These are phyloP conservation scores for Plusia festucae DNA, from an alignment of 2,888 invertebrate species.

Conservation along the genomic window DNA sequence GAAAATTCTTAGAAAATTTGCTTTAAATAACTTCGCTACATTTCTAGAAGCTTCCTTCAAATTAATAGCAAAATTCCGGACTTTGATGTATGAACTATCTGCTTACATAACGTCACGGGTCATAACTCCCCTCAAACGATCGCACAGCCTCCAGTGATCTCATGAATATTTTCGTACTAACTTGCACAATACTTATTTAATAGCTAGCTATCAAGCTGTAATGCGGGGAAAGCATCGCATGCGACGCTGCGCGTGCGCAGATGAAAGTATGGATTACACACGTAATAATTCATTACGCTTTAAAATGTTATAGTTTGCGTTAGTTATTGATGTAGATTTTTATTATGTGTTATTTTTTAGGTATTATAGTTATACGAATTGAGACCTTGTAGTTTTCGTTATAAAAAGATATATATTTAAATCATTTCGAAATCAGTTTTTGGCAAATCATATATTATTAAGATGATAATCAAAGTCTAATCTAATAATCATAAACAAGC, in stretches of 20 bases:
- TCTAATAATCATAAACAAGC: too few relatives aligned
- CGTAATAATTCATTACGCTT: constrained; percentile 51
- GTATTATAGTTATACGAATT: background rate
- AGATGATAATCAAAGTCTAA: too few relatives aligned
- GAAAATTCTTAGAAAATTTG: too few relatives aligned
- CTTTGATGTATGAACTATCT: background rate
- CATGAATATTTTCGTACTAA: constrained; percentile 51
- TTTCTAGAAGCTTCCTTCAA: background rate
- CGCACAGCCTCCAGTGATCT: constrained; percentile 34
- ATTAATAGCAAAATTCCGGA: background rate
- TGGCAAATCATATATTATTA: too few relatives aligned
- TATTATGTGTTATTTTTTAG: constrained; percentile 19
- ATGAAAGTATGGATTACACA: constrained; percentile 58
- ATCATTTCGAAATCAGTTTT: too few relatives aligned
- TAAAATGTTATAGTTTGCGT: constrained; percentile 39
- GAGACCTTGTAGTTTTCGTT: too few relatives aligned
- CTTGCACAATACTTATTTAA: constrained; percentile 54
- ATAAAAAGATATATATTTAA: too few relatives aligned
- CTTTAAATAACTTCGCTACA: too few relatives aligned
- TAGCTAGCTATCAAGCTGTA: constrained; percentile 47
- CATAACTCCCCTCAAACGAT: constrained; percentile 43
- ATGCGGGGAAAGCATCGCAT: constrained; percentile 66
- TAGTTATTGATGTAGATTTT: constrained; percentile 34
- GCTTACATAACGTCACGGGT: constrained; percentile 46
- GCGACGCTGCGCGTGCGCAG: constrained; percentile 54